phyloP scores from a whole-genome alignment of 1,140 invertebrate species.

The Drosophila kepulauana region DNA sequence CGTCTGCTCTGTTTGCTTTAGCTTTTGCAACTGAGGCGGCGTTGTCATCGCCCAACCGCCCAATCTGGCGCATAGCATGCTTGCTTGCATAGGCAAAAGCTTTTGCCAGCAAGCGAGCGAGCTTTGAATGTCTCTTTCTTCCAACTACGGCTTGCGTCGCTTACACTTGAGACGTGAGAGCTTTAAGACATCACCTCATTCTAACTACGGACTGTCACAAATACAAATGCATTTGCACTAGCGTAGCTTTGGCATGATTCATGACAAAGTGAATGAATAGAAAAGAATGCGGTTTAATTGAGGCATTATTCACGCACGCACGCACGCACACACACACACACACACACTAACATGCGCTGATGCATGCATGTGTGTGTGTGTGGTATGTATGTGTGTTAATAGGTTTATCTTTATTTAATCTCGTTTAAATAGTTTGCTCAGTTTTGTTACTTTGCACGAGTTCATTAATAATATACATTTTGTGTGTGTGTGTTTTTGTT shows the following conservation, averaged over 20 bases:
- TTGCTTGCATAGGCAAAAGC: slow-evolving; percentile 14
- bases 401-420: slow-evolving; percentile 75
- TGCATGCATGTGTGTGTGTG: neutral
- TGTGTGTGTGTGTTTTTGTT: neutral
- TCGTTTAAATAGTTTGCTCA: slow-evolving; percentile 67
- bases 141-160: slow-evolving; percentile 23
- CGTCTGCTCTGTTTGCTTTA: slow-evolving; percentile 1
- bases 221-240: neutral
- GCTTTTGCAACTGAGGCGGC: slow-evolving; percentile 39
- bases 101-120: slow-evolving; percentile 43
- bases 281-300: slow-evolving; percentile 18
- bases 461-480: slow-evolving; percentile 33
- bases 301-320: slow-evolving; percentile 17
- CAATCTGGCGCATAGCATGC: neutral
- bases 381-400: slow-evolving; percentile 41
- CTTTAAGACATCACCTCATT: neutral
- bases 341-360: neutral
- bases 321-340: slow-evolving; percentile 1
- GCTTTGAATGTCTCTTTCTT: slow-evolving; percentile 58
- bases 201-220: neutral
- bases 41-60: slow-evolving; percentile 4
- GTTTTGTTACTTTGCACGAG: slow-evolving; percentile 27
- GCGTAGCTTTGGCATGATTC: slow-evolving; percentile 27
- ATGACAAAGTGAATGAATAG: slow-evolving; percentile 16
- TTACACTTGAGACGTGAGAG: slow-evolving; percentile 17